These are phyloP conservation scores for Doryteuthis pealeii DNA, from an alignment of 1,140 invertebrate genomes.

Conservation along the genomic window DNA sequence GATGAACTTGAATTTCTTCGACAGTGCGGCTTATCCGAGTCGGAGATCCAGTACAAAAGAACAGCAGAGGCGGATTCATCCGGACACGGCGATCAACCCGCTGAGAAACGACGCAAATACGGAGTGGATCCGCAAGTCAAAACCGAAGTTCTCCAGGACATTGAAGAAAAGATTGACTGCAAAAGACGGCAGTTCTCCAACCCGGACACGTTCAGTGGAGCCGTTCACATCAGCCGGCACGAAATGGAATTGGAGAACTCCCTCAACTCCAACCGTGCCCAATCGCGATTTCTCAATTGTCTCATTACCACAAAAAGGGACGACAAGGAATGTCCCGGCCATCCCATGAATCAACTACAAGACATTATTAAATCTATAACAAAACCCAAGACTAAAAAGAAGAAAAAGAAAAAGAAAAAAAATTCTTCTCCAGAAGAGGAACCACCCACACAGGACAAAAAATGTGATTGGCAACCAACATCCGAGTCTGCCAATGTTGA, in stretches of 20 bases:
- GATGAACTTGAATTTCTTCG: conserved; percentile 3
- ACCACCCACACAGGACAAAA: neutral
- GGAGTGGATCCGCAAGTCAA: neutral
- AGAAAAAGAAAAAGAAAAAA: neutral
- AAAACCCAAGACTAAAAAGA: neutral
- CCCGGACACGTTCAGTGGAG: neutral
- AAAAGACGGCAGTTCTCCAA: neutral
- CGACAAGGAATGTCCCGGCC: neutral
- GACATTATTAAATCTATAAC: neutral
- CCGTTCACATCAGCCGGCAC: neutral
- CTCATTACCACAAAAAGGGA: neutral
- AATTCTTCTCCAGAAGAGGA: neutral
- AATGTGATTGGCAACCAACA: neutral
- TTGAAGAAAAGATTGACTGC: neutral
- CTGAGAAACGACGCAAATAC: neutral
- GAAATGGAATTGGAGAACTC: conserved; percentile 1
- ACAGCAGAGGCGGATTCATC: neutral
- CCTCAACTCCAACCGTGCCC: neutral
- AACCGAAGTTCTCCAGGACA: neutral
- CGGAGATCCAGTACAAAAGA: neutral
- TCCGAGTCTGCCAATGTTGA: neutral
- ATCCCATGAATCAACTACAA: neutral
- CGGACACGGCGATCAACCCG: neutral
- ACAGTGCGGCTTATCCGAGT: neutral
- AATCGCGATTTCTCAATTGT: neutral